phyloP scores from a whole-genome alignment of 2,797 vertebrate species.

The Oreochromis grahami region DNA sequence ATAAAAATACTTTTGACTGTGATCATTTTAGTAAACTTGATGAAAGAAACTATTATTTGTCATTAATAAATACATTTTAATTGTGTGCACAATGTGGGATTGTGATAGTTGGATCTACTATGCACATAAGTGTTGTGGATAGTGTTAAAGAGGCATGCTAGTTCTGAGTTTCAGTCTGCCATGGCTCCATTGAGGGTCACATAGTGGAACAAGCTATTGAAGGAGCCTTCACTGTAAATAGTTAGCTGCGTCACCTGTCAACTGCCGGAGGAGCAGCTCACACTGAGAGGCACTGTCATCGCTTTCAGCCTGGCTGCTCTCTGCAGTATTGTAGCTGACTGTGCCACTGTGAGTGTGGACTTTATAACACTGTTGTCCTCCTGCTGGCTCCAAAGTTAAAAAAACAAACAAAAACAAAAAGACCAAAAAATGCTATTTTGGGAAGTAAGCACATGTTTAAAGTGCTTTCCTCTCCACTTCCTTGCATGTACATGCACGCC shows the following conservation, averaged over 20 bases:
- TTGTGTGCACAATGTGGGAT: not conserved
- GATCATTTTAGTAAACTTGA: not conserved
- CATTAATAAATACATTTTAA: not conserved
- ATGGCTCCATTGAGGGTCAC: conserved; percentile 69
- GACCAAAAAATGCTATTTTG: not conserved
- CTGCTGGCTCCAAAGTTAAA: not conserved
- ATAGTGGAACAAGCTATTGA: conserved; percentile 52
- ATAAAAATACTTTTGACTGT: not conserved
- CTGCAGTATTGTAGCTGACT: not conserved
- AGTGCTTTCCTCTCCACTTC: conserved; percentile 13
- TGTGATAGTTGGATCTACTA: not conserved
- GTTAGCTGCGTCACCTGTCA: conserved; percentile 60
- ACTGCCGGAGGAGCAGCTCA: conserved; percentile 1
- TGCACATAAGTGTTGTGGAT: not conserved
- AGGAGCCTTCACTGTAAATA: conserved; percentile 74
- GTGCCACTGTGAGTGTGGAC: not conserved
- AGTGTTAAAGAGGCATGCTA: conserved; percentile 14
- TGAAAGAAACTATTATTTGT: not conserved
- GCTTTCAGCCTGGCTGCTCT: not conserved
- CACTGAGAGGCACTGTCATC: conserved; percentile 27
- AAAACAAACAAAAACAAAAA: not conserved
- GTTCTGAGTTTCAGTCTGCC: conserved; percentile 53
- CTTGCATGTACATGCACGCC: conserved; percentile 42
- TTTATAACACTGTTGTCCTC: not conserved
- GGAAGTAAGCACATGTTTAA: conserved; percentile 8